Percentiles rank a stretch among this genome's conserved stretches.
These are phyloP conservation scores for Argopecten irradians DNA, from an alignment of 1,140 invertebrate genomes.

Conservation along the genomic window DNA sequence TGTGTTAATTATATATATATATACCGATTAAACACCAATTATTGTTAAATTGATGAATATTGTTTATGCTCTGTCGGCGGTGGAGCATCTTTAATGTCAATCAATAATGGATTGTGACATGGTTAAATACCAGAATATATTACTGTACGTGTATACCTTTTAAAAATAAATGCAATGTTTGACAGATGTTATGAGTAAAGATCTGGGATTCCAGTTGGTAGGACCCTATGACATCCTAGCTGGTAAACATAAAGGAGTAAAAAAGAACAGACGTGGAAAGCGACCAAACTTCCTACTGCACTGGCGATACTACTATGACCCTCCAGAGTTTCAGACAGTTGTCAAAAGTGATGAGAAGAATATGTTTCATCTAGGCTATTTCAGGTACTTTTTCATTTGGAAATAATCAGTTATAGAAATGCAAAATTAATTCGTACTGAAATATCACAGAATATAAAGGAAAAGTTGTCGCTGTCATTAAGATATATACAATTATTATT, in stretches of 20 bases:
- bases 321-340: constrained; percentile 87
- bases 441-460: no score
- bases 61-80: no score
- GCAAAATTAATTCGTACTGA: not conserved
- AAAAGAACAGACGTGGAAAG: constrained; percentile 79
- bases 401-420: constrained; percentile 13
- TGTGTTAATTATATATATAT: no score
- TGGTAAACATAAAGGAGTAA: constrained; percentile 80
- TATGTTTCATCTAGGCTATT: constrained; percentile 92
- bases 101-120: no score
- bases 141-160: no score
- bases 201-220: constrained; percentile 84
- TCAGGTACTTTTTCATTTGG: constrained; percentile 78
- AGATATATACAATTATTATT: not conserved
- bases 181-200: constrained; percentile 81
- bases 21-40: no score
- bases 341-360: constrained; percentile 82
- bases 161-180: not conserved
- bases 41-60: no score
- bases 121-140: no score
- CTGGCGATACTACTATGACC: constrained; percentile 95
- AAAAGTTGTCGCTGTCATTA: no score
- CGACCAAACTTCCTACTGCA: constrained; percentile 83
- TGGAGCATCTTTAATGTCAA: no score
- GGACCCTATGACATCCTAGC: constrained; percentile 91